Conservation (phyloP, 2,888 invertebrate species). For the Notodonta ziczac region DNA sequence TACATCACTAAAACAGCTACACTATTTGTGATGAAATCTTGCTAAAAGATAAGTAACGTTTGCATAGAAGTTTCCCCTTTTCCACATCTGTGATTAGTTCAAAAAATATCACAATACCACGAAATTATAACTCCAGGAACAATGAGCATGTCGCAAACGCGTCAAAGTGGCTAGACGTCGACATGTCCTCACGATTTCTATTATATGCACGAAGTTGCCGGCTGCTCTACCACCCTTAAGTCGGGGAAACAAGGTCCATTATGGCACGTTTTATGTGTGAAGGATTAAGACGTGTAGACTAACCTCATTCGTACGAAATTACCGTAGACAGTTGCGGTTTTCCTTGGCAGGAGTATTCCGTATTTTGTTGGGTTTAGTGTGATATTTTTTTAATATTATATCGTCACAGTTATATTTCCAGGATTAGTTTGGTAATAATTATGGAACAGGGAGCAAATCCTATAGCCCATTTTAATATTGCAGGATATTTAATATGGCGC, state of each 20-base stretch:
- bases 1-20: no score
- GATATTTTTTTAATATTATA: no score
- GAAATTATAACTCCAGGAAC: constrained; percentile 40
- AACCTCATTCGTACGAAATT: constrained; percentile 70
- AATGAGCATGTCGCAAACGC: constrained; percentile 57
- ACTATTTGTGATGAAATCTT: no score
- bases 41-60: no score
- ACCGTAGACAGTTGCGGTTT: constrained; percentile 65
- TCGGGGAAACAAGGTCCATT: constrained; percentile 13
- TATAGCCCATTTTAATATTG: no score
- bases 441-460: no score
- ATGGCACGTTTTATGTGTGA: constrained; percentile 11
- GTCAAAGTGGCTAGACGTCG: constrained; percentile 46
- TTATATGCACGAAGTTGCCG: constrained; percentile 55
- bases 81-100: neutral
- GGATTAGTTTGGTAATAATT: no score
- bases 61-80: neutral
- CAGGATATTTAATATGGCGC: no score
- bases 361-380: constrained; percentile 21
- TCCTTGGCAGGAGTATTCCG: constrained; percentile 50
- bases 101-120: constrained; percentile 26
- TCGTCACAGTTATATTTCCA: no score
- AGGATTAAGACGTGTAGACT: constrained; percentile 59
- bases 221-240: constrained; percentile 12
- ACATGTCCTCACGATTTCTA: constrained; percentile 64